phyloP scores from a whole-genome alignment of 1,140 invertebrate genomes.

The Leucophenga varia region DNA sequence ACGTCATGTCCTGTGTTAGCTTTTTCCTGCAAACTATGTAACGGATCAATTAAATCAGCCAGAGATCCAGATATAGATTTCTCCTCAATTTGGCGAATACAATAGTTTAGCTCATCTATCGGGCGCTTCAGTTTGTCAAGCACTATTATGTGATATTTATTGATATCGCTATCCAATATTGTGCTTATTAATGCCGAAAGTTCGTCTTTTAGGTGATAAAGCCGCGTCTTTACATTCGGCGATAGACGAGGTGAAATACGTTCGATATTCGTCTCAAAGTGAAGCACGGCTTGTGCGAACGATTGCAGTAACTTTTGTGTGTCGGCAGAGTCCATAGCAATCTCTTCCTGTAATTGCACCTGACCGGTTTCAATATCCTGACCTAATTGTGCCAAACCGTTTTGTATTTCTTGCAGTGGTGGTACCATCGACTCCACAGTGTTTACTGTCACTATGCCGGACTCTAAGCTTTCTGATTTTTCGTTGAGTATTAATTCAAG shows the following conservation, averaged over 20 bases:
- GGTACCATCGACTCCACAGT: conserved; percentile 58
- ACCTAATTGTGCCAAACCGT: conserved; percentile 52
- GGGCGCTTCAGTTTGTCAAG: conserved; percentile 43
- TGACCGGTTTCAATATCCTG: conserved; percentile 45
- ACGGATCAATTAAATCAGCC: conserved; percentile 53
- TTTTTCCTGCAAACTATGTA: conserved; percentile 40
- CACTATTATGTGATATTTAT: conserved; percentile 39
- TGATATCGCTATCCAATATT: conserved; percentile 45
- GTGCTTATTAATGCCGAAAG: conserved; percentile 43
- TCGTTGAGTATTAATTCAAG: conserved; percentile 54
- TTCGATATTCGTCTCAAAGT: conserved; percentile 52
- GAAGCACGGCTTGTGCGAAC: conserved; percentile 49
- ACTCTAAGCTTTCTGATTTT: conserved; percentile 35
- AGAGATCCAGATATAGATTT: conserved; percentile 46
- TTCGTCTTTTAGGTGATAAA: conserved; percentile 42
- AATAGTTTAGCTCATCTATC: conserved; percentile 53
- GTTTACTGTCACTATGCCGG: conserved; percentile 50
- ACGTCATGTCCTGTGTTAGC: conserved; percentile 34
- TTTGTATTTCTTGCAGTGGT: conserved; percentile 59
- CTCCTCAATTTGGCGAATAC: conserved; percentile 49
- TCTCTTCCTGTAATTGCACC: conserved; percentile 23
- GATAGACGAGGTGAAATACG: conserved; percentile 29
- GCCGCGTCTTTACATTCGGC: conserved; percentile 29
- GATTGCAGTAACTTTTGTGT: conserved; percentile 48
- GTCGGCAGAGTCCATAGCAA: conserved; percentile 36